These are phyloP conservation scores for Escarpia spicata DNA, from an alignment of 2,888 invertebrate species.

Conservation along the genomic window DNA sequence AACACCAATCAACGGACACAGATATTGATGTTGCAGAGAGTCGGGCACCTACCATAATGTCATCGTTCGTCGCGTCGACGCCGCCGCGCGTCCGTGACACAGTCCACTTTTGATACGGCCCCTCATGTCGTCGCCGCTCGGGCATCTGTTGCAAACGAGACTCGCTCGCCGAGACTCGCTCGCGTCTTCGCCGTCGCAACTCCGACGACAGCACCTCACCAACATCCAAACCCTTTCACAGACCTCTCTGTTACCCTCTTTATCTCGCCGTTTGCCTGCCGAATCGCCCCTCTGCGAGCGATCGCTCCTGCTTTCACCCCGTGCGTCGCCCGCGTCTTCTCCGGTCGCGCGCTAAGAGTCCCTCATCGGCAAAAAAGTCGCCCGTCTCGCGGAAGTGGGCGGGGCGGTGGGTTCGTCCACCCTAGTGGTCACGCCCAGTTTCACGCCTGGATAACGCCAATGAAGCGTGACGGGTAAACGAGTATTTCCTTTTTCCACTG, in stretches of 20 bases:
- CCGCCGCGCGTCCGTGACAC: not conserved
- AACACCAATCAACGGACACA: not conserved
- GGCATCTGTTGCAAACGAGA: not conserved
- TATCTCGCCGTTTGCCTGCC: not conserved
- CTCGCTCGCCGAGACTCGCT: not conserved
- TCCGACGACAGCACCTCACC: not conserved
- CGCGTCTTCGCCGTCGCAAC: not conserved
- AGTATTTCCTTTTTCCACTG: not conserved
- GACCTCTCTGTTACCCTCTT: not conserved
- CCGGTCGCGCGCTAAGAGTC: not conserved
- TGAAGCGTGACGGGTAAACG: not conserved
- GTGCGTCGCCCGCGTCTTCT: not conserved
- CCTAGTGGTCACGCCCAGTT: slow-evolving; percentile 4
- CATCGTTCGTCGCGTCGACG: not conserved
- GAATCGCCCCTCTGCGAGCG: slow-evolving; percentile 11
- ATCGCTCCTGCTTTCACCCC: slow-evolving; percentile 3
- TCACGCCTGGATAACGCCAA: not conserved
- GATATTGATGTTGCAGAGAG: not conserved
- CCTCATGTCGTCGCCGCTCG: slow-evolving; percentile 10
- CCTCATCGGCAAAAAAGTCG: slow-evolving; percentile 5
- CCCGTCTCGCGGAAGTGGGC: slow-evolving; percentile 16
- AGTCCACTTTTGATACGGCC: slow-evolving; percentile 7
- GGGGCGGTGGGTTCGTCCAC: not conserved
- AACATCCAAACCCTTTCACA: slow-evolving; percentile 16
- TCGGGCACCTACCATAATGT: not conserved